These are phyloP conservation scores for Scatophagus argus DNA, from an alignment of 2,113 vertebrate species.

Conservation along the genomic window DNA sequence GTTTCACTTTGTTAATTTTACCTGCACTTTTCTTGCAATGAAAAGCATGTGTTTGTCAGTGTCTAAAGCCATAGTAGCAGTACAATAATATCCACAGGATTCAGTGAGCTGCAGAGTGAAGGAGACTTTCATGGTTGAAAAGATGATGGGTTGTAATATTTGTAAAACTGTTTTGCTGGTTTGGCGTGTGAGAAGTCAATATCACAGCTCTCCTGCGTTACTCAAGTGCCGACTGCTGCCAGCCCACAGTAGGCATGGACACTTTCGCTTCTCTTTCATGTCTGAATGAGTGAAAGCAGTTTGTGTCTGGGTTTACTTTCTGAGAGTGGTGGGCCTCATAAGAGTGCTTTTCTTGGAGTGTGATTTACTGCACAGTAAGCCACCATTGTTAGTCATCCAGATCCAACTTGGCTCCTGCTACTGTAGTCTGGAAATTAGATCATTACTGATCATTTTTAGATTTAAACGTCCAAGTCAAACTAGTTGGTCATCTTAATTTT, in stretches of 20 bases:
- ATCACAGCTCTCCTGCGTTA: not conserved
- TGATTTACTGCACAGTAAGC: not conserved
- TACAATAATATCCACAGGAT: too few species aligned
- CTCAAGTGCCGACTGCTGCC: not conserved
- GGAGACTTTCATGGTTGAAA: not conserved
- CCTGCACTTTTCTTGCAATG: too few species aligned
- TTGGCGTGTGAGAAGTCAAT: too few species aligned
- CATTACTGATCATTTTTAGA: not conserved
- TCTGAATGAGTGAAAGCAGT: not conserved
- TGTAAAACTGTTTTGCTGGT: not conserved
- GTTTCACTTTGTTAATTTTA: too few species aligned
- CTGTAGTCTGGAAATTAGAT: not conserved
- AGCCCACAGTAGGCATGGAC: not conserved
- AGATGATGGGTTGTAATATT: not conserved
- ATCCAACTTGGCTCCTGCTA: not conserved
- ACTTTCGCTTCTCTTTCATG: not conserved
- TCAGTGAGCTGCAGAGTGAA: too few species aligned
- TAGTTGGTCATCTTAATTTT: not conserved
- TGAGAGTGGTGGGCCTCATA: not conserved
- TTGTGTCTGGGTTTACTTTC: not conserved
- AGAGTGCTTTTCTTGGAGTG: not conserved
- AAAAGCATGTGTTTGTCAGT: not conserved
- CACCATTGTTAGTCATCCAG: not conserved
- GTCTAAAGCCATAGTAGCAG: too few species aligned
- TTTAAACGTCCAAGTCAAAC: not conserved